Evolutionary conservation across 2,888 invertebrate genomes (phyloP).

Genomic region (Mechanitis mazaeus): DNA sequence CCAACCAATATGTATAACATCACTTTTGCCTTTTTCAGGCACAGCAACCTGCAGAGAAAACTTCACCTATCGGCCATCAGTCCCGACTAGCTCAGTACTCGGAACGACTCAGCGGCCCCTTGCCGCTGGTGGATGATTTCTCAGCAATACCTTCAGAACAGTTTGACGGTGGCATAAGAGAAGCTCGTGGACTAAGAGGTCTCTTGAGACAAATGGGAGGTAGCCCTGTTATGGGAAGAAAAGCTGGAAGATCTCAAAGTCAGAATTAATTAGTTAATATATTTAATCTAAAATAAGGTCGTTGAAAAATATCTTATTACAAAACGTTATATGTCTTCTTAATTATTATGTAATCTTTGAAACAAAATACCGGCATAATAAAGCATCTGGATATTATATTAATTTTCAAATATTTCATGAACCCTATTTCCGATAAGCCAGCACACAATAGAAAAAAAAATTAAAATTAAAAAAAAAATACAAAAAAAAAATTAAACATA

Average conservation of each 20-base stretch:
- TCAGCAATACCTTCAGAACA: conserved; percentile 90
- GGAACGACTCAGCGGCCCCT: conserved; percentile 75
- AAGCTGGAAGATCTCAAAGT: conserved; percentile 71
- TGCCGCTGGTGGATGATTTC: conserved; percentile 93
- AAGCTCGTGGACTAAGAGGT: conserved; percentile 86
- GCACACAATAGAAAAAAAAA: too few species aligned
- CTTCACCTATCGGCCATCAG: conserved; percentile 76
- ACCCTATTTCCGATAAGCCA: too few species aligned
- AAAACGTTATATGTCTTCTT: neutral
- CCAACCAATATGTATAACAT: neutral
- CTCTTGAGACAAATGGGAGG: conserved; percentile 90
- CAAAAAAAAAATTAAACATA: too few species aligned
- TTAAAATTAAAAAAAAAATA: too few species aligned
- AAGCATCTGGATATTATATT: too few species aligned
- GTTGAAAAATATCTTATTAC: neutral
- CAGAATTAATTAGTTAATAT: conserved; percentile 53
- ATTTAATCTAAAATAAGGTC: neutral
- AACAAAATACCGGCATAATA: too few species aligned
- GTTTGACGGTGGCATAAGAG: conserved; percentile 76
- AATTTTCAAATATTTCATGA: too few species aligned
- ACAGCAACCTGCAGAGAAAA: conserved; percentile 49
- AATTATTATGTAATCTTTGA: too few species aligned
- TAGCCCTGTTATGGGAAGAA: conserved; percentile 87
- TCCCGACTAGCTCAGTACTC: conserved; percentile 80
- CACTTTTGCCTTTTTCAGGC: conserved; percentile 18